Evolutionary conservation across 2,888 invertebrate genomes (phyloP), one percentile per base, ranked within the genome.

Genomic region (Tineola bisselliella): DNA sequence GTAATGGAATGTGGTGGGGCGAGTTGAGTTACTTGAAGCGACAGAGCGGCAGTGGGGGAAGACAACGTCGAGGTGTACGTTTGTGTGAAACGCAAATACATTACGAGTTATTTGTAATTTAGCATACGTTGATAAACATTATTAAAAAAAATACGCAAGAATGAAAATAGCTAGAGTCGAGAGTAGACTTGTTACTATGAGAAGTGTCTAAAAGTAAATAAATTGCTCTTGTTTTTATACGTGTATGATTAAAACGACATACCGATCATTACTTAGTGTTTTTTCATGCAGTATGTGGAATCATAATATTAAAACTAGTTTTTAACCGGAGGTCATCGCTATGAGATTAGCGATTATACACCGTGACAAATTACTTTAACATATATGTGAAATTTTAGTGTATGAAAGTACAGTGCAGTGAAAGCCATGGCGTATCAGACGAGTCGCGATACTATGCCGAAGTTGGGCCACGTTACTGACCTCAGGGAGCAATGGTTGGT

Each of bases 401-500:
- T 58, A n/a, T 31, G 58, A 54, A 54, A 58, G 33, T 31, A 57
- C 12, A 11, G 57, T 48, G 17, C 6, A 59, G 38, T 38, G 19
- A 59, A 13, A 19, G 56, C 56, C 68, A 87, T 87, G 87, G 75
- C 87, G 61, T 75, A 80, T 60, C 79, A 79, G 64, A 77, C 82
- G 68, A 69, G 82, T 58, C 80, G 76, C 63, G 86, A 84, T 63
- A 86, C 87, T 38, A 81, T 87, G 86, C 87, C 87, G 8, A 87
- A 87, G 70, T 72, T 83, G 60, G 87, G 87, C 63, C 87, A 79
- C 64, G 87, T 87, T 65, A 86, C 83, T 17, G 87, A 84, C 62
- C 69, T 87, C 52, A 77, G 86, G 33, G 84, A 87, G 69, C 86
- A 87, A 70, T 87, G 87, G 87, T 69, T 87, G 62, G 86, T 87